Evolutionary conservation across 2,888 invertebrate species (phyloP), one percentile per base, ranked within the genome.

Genomic region (Diarsia dahlii): DNA sequence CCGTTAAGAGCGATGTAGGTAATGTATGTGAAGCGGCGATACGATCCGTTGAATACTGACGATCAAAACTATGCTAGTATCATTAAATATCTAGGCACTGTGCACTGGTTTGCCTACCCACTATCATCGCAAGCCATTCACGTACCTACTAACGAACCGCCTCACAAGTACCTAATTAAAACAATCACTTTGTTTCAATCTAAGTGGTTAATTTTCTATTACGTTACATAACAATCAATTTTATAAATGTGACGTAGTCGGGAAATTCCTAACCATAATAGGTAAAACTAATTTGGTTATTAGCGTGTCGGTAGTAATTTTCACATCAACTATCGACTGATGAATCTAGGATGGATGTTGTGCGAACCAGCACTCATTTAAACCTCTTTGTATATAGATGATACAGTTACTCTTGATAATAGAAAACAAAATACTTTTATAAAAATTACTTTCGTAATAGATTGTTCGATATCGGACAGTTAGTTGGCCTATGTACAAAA

Each of bases 1-100:
- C 87, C 87, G 88, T 88, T 88, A 87, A 86, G 65, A 67, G 39
- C 62, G 71, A 78, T 68, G 79, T 75, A 76, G 74, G 75, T 72
- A 85, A 79, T 84, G 82, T 72, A 79, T 69, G 73, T 66, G 73
- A 46, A 28, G 64, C 50, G 52, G 60, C 64, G 82, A 85, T 72
- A 75, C 78, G 83, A 84, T 28, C 67, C 68, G 75, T 18, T 82
- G 84, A 64, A 66, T 75, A 48, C 74, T 60, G 64, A 56, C 71
- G 63, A 60, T 76, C 69, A 77, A 62, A 45, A 52, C 39, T 54
- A 70, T 34, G 20, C 50, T 23, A 60, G 65, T 71, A 63, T 71
- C n/a, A 81, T 66, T 81, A 50, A 81, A 60, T 28, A 60, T 63
- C 45, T 63, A 63, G 63, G 8, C 45, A 63, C 63, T 63, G 8